phyloP scores from a whole-genome alignment of 2,797 vertebrate species.

The Hydrocynus forskahlii region DNA sequence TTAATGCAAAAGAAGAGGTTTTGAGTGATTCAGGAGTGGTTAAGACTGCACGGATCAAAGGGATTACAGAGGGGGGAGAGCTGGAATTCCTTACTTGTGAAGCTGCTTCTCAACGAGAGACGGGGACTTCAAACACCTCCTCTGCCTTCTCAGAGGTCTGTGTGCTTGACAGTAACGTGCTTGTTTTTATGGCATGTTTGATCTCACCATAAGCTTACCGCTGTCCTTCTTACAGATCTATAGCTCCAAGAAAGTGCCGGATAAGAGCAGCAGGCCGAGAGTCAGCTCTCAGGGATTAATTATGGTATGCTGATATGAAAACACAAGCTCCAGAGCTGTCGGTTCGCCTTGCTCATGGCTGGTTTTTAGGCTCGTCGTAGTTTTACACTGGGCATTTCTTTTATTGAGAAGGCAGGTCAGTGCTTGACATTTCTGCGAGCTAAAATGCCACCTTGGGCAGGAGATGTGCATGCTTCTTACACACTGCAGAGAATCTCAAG shows the following conservation, averaged over 20 bases:
- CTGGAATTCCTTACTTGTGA: slow-evolving; percentile 41
- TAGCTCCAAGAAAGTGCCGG: slow-evolving; percentile 44
- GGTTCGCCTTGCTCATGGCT: slow-evolving; percentile 14
- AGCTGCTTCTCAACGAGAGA: slow-evolving; percentile 24
- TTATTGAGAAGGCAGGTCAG: slow-evolving; percentile 29
- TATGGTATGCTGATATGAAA: slow-evolving; percentile 51
- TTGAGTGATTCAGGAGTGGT: slow-evolving; percentile 32
- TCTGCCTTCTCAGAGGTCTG: slow-evolving; percentile 21
- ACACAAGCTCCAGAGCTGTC: slow-evolving; percentile 38
- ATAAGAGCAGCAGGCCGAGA: slow-evolving; percentile 28
- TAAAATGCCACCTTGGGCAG: slow-evolving; percentile 8
- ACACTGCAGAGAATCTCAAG: slow-evolving; percentile 18
- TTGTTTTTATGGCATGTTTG: slow-evolving; percentile 47
- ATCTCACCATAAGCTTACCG: slow-evolving; percentile 47
- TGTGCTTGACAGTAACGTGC: slow-evolving; percentile 27
- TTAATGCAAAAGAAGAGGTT: slow-evolving; percentile 54
- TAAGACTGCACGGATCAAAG: slow-evolving; percentile 46
- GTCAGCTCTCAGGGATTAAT: slow-evolving; percentile 57
- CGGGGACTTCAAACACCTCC: slow-evolving; percentile 39
- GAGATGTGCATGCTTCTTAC: background rate
- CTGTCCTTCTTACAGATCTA: slow-evolving; percentile 47
- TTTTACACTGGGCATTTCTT: slow-evolving; percentile 35
- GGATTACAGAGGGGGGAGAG: slow-evolving; percentile 35
- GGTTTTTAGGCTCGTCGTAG: slow-evolving; percentile 20
- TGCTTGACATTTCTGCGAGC: slow-evolving; percentile 2